Evolutionary conservation across 2,797 vertebrate genomes (phyloP).

Genomic region (Falco naumanni): DNA sequence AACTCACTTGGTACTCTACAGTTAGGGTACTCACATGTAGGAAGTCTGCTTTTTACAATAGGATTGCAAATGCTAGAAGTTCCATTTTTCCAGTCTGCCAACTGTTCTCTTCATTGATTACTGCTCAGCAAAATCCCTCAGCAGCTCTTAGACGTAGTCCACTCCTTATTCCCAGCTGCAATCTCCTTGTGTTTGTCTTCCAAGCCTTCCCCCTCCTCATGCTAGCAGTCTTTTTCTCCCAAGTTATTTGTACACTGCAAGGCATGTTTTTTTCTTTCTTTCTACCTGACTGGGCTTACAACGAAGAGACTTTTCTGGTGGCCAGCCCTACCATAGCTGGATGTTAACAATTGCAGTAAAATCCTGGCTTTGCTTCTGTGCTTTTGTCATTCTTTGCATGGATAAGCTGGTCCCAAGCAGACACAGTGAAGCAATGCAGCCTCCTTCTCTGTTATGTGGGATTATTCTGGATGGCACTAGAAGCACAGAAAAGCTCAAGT

Average conservation of each 20-base stretch:
- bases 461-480: neutral
- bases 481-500: neutral
- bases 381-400: neutral
- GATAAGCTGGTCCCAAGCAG: neutral
- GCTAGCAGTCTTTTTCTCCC: neutral
- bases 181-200: neutral
- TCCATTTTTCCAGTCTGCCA: neutral
- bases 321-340: neutral
- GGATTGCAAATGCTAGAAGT: neutral
- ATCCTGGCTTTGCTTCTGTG: neutral
- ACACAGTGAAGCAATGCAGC: neutral
- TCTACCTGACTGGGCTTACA: neutral
- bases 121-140: neutral
- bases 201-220: neutral
- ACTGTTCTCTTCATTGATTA: neutral
- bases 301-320: neutral
- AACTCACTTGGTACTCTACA: neutral
- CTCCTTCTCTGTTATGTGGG: neutral
- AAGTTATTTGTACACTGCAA: neutral
- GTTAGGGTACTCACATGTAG: neutral
- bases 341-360: neutral
- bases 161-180: neutral
- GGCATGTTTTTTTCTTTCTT: neutral
- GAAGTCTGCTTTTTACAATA: neutral
- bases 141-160: neutral